Conservation (phyloP, 2,797 vertebrate species). For the Gymnoscopelus braueri region DNA sequence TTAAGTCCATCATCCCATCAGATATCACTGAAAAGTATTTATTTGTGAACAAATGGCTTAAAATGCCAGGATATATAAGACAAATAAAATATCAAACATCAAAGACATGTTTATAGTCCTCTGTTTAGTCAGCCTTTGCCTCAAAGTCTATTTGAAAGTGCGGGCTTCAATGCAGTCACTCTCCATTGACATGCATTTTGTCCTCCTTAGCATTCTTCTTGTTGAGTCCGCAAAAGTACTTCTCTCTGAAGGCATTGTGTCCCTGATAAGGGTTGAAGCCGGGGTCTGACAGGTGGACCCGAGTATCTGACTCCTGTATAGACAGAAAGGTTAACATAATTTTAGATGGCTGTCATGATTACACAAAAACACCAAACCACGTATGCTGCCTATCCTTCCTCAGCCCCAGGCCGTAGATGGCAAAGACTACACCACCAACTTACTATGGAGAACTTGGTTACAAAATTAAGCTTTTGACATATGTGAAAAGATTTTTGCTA, state of each 20-base stretch:
- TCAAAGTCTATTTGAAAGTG: no score
- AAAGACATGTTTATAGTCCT: neutral
- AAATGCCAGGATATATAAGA: conserved; percentile 36
- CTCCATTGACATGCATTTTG: conserved; percentile 37
- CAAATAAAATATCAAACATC: conserved; percentile 40
- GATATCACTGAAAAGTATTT: conserved; percentile 50
- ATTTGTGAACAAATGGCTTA: conserved; percentile 55
- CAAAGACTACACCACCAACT: no score
- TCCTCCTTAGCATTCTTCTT: conserved; percentile 87
- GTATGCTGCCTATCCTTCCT: no score
- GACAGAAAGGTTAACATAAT: conserved; percentile 22
- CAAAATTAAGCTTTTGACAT: no score
- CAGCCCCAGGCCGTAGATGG: no score
- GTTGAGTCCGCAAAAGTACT: conserved; percentile 95
- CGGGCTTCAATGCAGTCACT: conserved; percentile 20
- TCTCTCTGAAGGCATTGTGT: conserved; percentile 97
- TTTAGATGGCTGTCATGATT: neutral
- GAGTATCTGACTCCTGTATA: conserved; percentile 85
- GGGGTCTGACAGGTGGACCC: conserved; percentile 78
- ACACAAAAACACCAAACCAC: neutral
- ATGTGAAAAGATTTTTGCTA: neutral
- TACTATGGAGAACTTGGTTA: no score
- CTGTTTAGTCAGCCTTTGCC: neutral
- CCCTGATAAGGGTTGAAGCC: conserved; percentile 86
- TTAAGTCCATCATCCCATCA: conserved; percentile 1